A percentile compares a stretch with the other conserved stretches of the same genome.
These are phyloP conservation scores for Solenodon paradoxus DNA, from an alignment of 2,113 vertebrate genomes.

Conservation along the genomic window DNA sequence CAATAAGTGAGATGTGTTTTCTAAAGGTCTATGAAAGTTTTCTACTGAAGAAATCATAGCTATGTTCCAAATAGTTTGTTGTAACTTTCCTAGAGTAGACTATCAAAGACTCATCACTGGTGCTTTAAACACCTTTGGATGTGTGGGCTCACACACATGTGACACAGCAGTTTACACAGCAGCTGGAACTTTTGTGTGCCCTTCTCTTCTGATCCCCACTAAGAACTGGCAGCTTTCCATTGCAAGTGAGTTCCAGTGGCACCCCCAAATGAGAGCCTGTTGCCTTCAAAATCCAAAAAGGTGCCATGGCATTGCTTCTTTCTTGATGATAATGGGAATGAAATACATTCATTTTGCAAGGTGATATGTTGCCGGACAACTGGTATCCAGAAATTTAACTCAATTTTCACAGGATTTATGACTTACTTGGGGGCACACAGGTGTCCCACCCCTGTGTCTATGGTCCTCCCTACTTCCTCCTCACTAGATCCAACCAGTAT, in stretches of 20 bases:
- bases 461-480: not conserved
- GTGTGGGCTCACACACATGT: not conserved
- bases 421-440: not conserved
- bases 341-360: not conserved
- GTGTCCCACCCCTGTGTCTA: not conserved
- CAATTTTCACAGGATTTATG: not conserved
- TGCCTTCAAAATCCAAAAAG: not conserved
- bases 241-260: not conserved
- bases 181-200: not conserved
- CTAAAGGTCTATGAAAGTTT: not conserved
- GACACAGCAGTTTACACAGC: not conserved
- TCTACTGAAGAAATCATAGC: not conserved
- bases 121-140: not conserved
- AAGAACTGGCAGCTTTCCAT: not conserved
- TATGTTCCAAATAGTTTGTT: not conserved
- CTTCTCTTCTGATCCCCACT: not conserved
- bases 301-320: not conserved
- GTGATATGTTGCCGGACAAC: not conserved
- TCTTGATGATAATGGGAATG: not conserved
- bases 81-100: not conserved
- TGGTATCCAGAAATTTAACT: not conserved
- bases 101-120: not conserved
- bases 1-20: not conserved
- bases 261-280: not conserved
- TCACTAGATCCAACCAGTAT: not conserved